Conservation (phyloP, 2,888 invertebrate species). For the Adelphocoris suturalis region DNA sequence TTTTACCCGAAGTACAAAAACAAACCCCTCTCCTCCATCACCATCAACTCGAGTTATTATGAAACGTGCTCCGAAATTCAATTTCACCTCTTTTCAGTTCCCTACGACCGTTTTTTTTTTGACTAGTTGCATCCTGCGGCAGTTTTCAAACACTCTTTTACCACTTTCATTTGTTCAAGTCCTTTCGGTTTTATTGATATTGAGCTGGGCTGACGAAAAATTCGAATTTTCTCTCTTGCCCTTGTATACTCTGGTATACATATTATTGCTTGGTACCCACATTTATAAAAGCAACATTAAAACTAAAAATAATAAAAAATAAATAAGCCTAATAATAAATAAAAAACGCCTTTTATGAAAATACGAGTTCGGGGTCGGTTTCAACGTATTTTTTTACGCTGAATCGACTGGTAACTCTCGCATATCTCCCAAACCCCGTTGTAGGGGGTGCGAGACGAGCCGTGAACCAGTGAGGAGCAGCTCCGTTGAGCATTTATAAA, state of each 20-base stretch:
- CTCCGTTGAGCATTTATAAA: too few species aligned
- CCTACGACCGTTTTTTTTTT: neutral
- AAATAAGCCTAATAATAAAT: too few species aligned
- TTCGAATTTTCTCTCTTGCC: neutral
- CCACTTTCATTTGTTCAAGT: constrained; percentile 9
- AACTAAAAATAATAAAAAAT: too few species aligned
- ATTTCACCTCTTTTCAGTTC: constrained; percentile 44
- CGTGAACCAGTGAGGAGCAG: too few species aligned
- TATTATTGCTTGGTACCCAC: too few species aligned
- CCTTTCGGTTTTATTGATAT: constrained; percentile 11
- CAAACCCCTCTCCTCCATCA: constrained; percentile 56
- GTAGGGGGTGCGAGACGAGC: too few species aligned
- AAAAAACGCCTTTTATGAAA: too few species aligned
- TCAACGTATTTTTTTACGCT: too few species aligned
- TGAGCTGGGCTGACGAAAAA: neutral
- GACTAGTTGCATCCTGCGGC: constrained; percentile 38
- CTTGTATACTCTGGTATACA: neutral
- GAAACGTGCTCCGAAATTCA: constrained; percentile 65
- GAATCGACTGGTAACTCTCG: too few species aligned
- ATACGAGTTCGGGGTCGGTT: too few species aligned
- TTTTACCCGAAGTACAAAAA: constrained; percentile 45
- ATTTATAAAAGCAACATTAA: too few species aligned
- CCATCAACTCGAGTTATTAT: constrained; percentile 68
- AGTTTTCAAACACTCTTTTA: constrained; percentile 16
- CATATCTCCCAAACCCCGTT: too few species aligned